These are phyloP conservation scores for Papilio demoleus DNA, from an alignment of 2,888 invertebrate species.

Conservation along the genomic window DNA sequence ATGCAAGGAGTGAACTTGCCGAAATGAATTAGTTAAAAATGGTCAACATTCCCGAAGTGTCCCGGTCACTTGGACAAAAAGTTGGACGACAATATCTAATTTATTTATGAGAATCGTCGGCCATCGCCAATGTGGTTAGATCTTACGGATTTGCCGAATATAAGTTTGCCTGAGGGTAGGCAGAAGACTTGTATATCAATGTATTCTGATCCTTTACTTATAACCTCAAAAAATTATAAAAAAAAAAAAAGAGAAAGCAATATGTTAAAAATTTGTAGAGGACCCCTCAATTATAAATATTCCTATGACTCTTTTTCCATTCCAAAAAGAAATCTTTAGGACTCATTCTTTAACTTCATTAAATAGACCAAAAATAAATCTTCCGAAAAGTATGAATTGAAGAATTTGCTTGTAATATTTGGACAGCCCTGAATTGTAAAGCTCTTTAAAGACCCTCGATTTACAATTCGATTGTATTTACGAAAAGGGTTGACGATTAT, in stretches of 20 bases:
- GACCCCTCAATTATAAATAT: no score
- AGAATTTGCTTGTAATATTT: not conserved
- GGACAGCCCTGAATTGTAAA: constrained; percentile 32
- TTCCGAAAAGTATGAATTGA: not conserved
- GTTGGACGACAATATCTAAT: constrained; percentile 66
- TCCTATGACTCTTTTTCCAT: no score
- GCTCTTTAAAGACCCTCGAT: constrained; percentile 32
- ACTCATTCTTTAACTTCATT: no score
- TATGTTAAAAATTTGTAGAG: no score
- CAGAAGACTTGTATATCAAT: not conserved
- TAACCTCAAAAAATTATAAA: no score
- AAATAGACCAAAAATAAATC: not conserved
- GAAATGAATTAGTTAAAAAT: constrained; percentile 79
- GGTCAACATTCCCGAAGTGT: constrained; percentile 73
- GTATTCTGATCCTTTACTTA: not conserved
- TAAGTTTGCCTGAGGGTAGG: constrained; percentile 24
- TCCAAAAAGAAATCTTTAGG: no score
- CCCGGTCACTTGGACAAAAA: constrained; percentile 68
- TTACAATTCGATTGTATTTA: constrained; percentile 39
- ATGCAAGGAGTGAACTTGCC: constrained; percentile 55
- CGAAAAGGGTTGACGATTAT: constrained; percentile 33
- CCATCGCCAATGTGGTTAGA: constrained; percentile 59
- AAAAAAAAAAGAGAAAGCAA: no score
- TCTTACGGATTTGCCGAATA: constrained; percentile 41
- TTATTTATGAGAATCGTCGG: constrained; percentile 75